These are phyloP conservation scores for Biston stratarius DNA, from an alignment of 2,888 invertebrate species.

Conservation along the genomic window DNA sequence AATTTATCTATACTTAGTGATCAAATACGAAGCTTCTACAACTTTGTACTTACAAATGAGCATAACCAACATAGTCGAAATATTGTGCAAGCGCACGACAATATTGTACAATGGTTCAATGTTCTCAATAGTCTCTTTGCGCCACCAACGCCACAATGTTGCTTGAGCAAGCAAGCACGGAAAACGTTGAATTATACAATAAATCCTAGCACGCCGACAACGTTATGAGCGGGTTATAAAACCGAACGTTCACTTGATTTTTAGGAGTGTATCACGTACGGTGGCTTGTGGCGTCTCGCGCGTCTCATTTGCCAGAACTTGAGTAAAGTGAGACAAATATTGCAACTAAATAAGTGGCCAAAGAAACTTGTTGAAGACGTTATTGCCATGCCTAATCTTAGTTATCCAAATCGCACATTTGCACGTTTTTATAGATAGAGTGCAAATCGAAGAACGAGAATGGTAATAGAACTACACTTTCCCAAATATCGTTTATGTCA, in stretches of 20 bases:
- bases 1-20: too few relatives aligned
- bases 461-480: too few relatives aligned
- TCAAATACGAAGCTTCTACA: too few relatives aligned
- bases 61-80: conserved; percentile 16
- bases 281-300: conserved; percentile 26
- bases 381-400: not conserved
- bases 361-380: not conserved
- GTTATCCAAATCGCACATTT: too few relatives aligned
- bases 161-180: conserved; percentile 47
- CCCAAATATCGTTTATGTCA: too few relatives aligned
- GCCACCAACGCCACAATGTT: conserved; percentile 51
- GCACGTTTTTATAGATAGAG: too few relatives aligned
- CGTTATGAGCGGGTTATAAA: conserved; percentile 39
- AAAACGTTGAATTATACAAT: conserved; percentile 42
- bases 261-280: conserved; percentile 36
- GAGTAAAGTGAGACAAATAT: conserved; percentile 35
- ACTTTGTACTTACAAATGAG: not conserved
- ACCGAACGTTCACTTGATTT: conserved; percentile 37
- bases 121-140: conserved; percentile 8
- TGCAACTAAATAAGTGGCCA: conserved; percentile 16
- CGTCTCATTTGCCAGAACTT: conserved; percentile 28
- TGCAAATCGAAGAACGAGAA: too few relatives aligned
- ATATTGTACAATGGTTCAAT: not conserved
- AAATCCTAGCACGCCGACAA: conserved; percentile 41
- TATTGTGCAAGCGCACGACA: not conserved